Percentiles rank a stretch among this genome's conserved stretches.
Conservation (phyloP, 2,888 invertebrate genomes). For the Phorcus lineatus region DNA sequence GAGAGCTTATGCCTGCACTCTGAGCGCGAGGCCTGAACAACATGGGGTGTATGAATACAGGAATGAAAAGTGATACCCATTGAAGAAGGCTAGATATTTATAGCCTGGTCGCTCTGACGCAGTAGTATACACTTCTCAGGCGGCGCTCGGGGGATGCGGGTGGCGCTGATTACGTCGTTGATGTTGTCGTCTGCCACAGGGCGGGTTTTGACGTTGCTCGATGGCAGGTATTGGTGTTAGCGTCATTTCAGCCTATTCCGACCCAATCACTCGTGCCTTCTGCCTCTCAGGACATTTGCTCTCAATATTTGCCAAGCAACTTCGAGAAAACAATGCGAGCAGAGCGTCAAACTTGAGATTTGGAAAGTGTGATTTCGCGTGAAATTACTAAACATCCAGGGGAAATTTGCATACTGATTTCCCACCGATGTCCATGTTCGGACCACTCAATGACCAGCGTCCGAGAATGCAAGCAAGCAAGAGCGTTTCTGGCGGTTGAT, state of each 20-base stretch:
- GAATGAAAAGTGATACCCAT: conserved; percentile 33
- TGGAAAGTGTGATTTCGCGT: conserved; percentile 33
- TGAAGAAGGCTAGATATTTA: conserved; percentile 30
- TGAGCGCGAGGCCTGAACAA: not conserved
- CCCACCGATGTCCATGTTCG: not conserved
- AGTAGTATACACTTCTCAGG: not conserved
- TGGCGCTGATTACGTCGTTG: not conserved
- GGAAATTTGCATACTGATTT: conserved; percentile 19
- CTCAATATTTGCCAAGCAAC: conserved; percentile 29
- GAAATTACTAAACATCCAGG: conserved; percentile 28
- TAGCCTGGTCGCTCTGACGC: not conserved
- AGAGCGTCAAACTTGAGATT: conserved; percentile 31
- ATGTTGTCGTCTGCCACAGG: not conserved
- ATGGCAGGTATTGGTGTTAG: not conserved
- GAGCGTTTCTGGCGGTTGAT: not conserved
- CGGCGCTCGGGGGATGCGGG: not conserved
- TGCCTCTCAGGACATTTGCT: conserved; percentile 28
- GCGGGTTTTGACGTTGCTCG: not conserved
- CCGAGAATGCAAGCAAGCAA: too few relatives aligned
- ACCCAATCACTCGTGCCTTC: conserved; percentile 26
- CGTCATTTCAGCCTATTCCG: not conserved
- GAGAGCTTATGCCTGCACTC: not conserved
- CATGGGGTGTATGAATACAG: conserved; percentile 21
- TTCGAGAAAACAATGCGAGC: conserved; percentile 24
- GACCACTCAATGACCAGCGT: too few relatives aligned